Evolutionary conservation across 2,797 vertebrate species (phyloP).

Genomic region (Furcifer pardalis): DNA sequence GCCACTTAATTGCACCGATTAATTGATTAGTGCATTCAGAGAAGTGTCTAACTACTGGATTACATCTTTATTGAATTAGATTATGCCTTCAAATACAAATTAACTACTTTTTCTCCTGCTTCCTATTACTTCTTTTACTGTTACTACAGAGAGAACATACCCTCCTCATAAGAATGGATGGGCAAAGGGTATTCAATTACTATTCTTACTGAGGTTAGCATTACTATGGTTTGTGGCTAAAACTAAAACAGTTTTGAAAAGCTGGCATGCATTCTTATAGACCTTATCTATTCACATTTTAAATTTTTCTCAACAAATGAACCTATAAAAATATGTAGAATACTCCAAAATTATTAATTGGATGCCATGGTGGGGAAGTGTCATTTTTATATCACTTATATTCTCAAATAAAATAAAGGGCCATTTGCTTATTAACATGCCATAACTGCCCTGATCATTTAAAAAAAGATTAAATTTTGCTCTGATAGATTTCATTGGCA

Average conservation of each 20-base stretch:
- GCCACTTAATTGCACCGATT: slow-evolving; percentile 19
- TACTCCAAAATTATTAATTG: slow-evolving; percentile 7
- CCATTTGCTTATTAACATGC: slow-evolving; percentile 24
- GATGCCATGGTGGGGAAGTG: slow-evolving; percentile 10
- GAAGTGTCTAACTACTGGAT: slow-evolving; percentile 1
- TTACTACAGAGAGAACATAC: background rate
- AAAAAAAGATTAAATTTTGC: slow-evolving; percentile 56
- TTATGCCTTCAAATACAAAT: background rate
- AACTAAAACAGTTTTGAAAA: slow-evolving; percentile 1
- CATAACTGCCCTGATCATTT: slow-evolving; percentile 44
- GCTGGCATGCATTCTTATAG: background rate
- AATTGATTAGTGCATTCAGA: slow-evolving; percentile 14
- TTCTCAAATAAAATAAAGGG: slow-evolving; percentile 35
- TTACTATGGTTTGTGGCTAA: background rate
- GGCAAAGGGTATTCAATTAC: background rate
- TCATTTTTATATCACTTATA: background rate
- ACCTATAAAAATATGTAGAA: background rate
- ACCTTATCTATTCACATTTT: background rate
- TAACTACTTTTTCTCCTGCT: too few species aligned
- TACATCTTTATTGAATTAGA: background rate
- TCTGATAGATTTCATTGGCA: slow-evolving; percentile 52
- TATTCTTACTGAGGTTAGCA: background rate
- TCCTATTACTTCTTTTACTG: background rate
- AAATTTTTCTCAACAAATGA: slow-evolving; percentile 6
- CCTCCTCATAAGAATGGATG: background rate